Percentiles rank a stretch among this genome's conserved stretches.
These are phyloP conservation scores for Callospermophilus lateralis DNA, from an alignment of 2,113 vertebrate species.

Conservation along the genomic window DNA sequence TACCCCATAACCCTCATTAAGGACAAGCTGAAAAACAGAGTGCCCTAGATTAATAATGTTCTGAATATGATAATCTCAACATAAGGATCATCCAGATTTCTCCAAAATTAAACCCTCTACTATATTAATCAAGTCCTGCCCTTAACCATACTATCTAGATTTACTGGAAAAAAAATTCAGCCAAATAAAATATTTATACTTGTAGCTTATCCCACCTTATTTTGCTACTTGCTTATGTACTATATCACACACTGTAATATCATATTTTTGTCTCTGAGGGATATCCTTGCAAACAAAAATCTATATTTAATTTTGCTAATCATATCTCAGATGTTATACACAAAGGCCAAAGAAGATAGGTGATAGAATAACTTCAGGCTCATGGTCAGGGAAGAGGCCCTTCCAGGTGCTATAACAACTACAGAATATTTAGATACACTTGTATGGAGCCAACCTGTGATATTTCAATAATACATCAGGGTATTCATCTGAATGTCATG, in stretches of 20 bases:
- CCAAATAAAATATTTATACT: neutral
- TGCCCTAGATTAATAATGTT: neutral
- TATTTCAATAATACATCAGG: neutral
- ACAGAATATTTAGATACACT: neutral
- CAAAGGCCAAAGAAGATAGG: neutral
- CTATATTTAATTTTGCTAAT: neutral
- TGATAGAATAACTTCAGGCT: neutral
- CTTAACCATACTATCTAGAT: neutral
- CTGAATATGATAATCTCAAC: neutral
- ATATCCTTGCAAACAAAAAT: neutral
- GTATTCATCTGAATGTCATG: neutral
- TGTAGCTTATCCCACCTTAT: neutral
- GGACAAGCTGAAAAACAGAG: neutral
- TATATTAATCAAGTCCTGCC: neutral
- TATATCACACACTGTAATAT: neutral
- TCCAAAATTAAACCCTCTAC: neutral
- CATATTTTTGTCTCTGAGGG: neutral
- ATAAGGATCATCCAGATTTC: neutral
- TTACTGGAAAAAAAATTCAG: neutral
- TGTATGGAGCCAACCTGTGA: neutral
- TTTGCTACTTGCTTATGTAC: neutral
- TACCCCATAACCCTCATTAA: neutral
- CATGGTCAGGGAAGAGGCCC: neutral
- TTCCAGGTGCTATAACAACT: neutral
- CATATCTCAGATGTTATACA: neutral